Conservation (phyloP, 2,888 invertebrate genomes). For the Microctonus aethiopoides region DNA sequence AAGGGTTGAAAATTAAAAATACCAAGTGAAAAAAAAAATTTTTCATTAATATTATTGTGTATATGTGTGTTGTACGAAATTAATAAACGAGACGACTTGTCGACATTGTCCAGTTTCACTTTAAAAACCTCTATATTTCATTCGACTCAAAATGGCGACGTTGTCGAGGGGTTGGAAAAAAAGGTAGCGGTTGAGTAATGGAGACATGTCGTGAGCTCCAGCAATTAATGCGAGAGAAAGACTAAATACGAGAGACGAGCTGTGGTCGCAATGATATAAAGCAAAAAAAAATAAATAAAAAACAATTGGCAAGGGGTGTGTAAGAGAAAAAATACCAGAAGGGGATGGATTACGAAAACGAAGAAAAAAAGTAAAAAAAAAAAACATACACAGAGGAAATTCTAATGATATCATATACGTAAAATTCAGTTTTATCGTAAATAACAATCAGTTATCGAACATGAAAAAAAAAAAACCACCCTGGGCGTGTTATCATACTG, state of each 20-base stretch:
- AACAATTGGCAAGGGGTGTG: slow-evolving; percentile 15
- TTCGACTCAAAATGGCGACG: neutral
- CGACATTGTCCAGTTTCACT: neutral
- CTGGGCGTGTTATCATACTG: neutral
- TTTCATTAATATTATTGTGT: neutral
- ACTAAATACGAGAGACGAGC: slow-evolving; percentile 28
- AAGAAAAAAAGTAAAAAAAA: neutral
- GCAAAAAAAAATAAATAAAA: slow-evolving; percentile 31
- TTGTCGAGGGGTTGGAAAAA: neutral
- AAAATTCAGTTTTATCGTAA: neutral
- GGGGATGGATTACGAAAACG: neutral
- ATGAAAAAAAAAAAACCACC: neutral
- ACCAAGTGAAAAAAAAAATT: too few species aligned
- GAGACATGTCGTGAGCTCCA: slow-evolving; percentile 55
- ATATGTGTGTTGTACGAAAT: neutral
- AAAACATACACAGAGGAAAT: too few species aligned
- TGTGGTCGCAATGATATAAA: slow-evolving; percentile 12
- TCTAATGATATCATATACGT: neutral
- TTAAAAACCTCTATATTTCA: neutral
- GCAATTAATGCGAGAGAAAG: slow-evolving; percentile 54
- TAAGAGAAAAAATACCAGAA: neutral
- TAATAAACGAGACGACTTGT: neutral
- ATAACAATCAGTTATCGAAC: neutral
- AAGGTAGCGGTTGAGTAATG: slow-evolving; percentile 53
- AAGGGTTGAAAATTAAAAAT: neutral